A percentile compares a stretch with the other conserved stretches of the same genome.
Conservation (phyloP, 1,140 invertebrate species). For the Hylaeus volcanicus region DNA sequence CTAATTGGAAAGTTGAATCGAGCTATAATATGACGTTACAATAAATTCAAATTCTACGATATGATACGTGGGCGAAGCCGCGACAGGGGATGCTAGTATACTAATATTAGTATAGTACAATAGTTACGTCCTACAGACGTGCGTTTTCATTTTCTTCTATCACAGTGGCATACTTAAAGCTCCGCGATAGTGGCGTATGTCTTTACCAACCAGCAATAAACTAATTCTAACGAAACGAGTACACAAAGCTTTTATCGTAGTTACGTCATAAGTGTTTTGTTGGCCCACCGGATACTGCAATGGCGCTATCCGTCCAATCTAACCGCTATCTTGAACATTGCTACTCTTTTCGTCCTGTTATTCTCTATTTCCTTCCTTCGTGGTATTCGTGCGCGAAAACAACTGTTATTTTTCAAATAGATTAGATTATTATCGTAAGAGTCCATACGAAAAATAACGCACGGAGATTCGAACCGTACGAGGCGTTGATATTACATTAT, state of each 20-base stretch:
- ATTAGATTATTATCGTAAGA: no score
- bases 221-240: neutral
- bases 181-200: neutral
- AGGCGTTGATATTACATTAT: no score
- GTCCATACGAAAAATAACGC: no score
- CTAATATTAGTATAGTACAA: no score
- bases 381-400: neutral
- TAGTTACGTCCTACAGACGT: no score
- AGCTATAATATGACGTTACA: no score
- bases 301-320: neutral
- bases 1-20: no score
- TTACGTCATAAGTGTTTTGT: neutral
- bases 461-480: no score
- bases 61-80: no score
- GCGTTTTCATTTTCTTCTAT: no score
- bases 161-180: neutral
- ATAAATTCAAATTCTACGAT: no score
- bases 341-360: neutral
- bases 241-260: neutral
- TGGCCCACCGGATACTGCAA: neutral
- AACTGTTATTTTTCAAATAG: neutral
- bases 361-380: neutral
- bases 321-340: neutral
- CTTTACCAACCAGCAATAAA: neutral
- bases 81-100: no score